phyloP scores from a whole-genome alignment of 2,888 invertebrate genomes.

The Achlya flavicornis region DNA sequence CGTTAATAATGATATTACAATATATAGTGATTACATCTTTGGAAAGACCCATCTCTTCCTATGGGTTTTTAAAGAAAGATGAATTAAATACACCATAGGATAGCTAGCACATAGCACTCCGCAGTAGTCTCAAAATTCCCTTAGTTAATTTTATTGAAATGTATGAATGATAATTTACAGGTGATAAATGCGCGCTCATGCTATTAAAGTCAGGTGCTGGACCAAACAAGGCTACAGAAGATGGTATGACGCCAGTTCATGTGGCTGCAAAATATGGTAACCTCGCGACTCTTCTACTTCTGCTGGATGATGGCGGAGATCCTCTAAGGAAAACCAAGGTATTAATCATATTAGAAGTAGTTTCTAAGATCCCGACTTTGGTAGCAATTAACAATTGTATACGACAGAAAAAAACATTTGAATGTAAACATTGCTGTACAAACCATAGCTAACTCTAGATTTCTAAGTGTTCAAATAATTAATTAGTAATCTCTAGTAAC shows the following conservation, averaged over 20 bases:
- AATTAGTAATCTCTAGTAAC: slow-evolving; percentile 14
- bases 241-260: slow-evolving; percentile 98
- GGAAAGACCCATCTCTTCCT: neutral
- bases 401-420: no score
- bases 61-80: slow-evolving; percentile 1
- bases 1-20: neutral
- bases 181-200: slow-evolving; percentile 94
- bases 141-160: slow-evolving; percentile 5
- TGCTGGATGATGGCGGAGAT: slow-evolving; percentile 97
- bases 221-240: slow-evolving; percentile 97
- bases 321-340: slow-evolving; percentile 96
- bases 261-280: slow-evolving; percentile 97
- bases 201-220: slow-evolving; percentile 98
- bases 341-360: slow-evolving; percentile 18
- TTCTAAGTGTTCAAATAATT: neutral
- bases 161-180: slow-evolving; percentile 37
- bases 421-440: neutral
- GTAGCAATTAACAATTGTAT: no score
- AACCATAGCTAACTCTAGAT: neutral
- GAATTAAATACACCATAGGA: neutral
- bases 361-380: neutral
- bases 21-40: neutral
- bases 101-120: neutral
- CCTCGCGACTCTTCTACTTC: slow-evolving; percentile 91
- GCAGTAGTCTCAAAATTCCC: neutral